Base-by-base conservation (phyloP, 2,797 vertebrate genomes). In the Pantherophis alleghaniensis region DNA sequence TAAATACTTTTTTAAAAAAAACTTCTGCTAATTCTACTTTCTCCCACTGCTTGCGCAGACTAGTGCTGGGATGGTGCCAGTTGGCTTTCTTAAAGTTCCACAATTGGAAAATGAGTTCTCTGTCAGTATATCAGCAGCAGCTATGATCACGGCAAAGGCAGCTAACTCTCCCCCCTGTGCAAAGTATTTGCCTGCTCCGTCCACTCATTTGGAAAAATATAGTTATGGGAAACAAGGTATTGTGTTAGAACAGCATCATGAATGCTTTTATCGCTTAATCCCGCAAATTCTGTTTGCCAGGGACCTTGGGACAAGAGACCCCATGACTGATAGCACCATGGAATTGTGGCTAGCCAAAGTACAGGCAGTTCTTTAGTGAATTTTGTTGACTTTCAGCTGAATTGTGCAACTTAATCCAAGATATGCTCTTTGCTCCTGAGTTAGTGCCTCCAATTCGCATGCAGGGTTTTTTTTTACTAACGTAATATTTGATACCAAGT, bases 371-470 rank as follows among this genome's bases (percentile, higher is more conserved):
- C 57, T 87, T 93, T 90, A 51, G 26, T 87, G 22, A n/a, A 89
- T 2, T 51, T 90, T 91, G 69, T 93, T 10, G 69, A 93, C 28
- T 94, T 95, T 94, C 57, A 88, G 57, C 18, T 28, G 92, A 92
- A 86, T 93, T 93, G 86, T 89, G 87, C 87, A 93, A 91, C 51
- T 56, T 37, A 56, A 32, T 42, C 51, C 51, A 86, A 89, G 90
- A 93, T 93, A 89, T n/a, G 74, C 57, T 86, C 69, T 92, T 79
- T 74, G 42, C 88, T 86, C 18, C 87, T 47, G 59, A 88, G 26
- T 10, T 22, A 51, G 24, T 90, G 60, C 88, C 55, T 83, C 24
- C 22, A 24, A 93, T 0, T 0, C 0, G 11, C 88, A 26, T 53
- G 18, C 20, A 51, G 59, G 59, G 42, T 42, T 42, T 42, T 42